Conservation (phyloP, 2,797 vertebrate genomes). For the Sebastes reedi region DNA sequence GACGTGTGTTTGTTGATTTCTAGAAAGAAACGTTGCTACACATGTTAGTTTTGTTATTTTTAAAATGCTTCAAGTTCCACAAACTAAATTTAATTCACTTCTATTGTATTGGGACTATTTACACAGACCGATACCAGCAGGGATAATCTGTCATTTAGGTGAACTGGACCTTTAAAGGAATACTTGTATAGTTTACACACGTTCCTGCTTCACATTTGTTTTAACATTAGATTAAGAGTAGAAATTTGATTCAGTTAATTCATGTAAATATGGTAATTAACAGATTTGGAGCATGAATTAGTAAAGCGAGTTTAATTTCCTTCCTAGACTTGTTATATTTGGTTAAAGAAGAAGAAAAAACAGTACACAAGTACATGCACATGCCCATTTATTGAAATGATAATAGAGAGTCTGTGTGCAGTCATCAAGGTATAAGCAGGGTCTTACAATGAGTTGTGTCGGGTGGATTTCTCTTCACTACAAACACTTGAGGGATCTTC, state of each 20-base stretch:
- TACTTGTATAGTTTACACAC: not conserved
- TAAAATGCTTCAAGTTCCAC: no score
- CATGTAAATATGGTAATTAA: no score
- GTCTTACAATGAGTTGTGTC: constrained; percentile 46
- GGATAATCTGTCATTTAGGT: not conserved
- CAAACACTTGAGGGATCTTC: constrained; percentile 20
- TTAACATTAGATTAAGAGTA: not conserved
- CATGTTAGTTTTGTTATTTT: no score
- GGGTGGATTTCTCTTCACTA: constrained; percentile 21
- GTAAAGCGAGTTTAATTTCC: no score
- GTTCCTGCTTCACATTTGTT: not conserved
- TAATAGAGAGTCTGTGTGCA: constrained; percentile 55
- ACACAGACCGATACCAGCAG: no score
- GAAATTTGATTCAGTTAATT: not conserved
- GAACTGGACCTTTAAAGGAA: not conserved
- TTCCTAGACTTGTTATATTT: not conserved
- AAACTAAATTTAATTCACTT: no score
- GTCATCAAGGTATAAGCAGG: constrained; percentile 43
- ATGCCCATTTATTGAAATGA: constrained; percentile 79
- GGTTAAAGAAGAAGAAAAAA: not conserved
- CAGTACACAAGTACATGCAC: constrained; percentile 68
- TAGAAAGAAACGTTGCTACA: no score
- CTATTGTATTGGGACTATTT: no score
- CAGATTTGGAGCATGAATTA: no score
- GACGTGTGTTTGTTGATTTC: no score